Evolutionary conservation across 2,797 vertebrate species (phyloP).

Genomic region (Percopsis omiscomaycus): DNA sequence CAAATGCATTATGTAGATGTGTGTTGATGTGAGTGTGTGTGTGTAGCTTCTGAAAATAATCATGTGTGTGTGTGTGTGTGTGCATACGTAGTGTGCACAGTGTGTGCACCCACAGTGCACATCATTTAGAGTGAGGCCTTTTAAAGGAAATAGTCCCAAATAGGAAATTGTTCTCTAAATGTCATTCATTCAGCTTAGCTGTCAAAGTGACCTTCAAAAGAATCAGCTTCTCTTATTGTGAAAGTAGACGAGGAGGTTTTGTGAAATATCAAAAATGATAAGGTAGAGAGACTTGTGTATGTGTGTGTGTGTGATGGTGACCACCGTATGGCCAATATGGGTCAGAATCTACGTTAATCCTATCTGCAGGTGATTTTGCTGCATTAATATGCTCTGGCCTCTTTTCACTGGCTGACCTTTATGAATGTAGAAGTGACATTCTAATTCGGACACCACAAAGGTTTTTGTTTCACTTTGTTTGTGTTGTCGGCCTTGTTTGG

Average conservation of each 20-base stretch:
- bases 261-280: slow-evolving; percentile 83
- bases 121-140: slow-evolving; percentile 54
- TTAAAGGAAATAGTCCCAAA: slow-evolving; percentile 77
- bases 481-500: too few relatives aligned
- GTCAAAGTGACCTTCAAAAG: slow-evolving; percentile 86
- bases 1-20: not conserved
- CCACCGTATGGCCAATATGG: slow-evolving; percentile 22
- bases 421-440: slow-evolving; percentile 1
- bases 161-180: slow-evolving; percentile 83
- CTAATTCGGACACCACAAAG: not conserved
- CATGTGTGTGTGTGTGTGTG: not conserved
- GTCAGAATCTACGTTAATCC: slow-evolving; percentile 18
- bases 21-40: slow-evolving; percentile 5
- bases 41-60: too few relatives aligned
- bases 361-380: slow-evolving; percentile 26
- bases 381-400: slow-evolving; percentile 18
- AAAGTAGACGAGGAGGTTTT: slow-evolving; percentile 74
- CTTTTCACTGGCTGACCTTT: slow-evolving; percentile 29
- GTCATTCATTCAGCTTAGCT: slow-evolving; percentile 84
- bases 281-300: slow-evolving; percentile 63
- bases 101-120: not conserved
- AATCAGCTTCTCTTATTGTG: slow-evolving; percentile 82
- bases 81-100: not conserved
- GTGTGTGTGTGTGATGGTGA: slow-evolving; percentile 34
- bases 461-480: not conserved